A percentile compares a stretch with the other conserved stretches of the same genome.
These are phyloP conservation scores for Athene cunicularia DNA, from an alignment of 2,113 vertebrate genomes.

Conservation along the genomic window DNA sequence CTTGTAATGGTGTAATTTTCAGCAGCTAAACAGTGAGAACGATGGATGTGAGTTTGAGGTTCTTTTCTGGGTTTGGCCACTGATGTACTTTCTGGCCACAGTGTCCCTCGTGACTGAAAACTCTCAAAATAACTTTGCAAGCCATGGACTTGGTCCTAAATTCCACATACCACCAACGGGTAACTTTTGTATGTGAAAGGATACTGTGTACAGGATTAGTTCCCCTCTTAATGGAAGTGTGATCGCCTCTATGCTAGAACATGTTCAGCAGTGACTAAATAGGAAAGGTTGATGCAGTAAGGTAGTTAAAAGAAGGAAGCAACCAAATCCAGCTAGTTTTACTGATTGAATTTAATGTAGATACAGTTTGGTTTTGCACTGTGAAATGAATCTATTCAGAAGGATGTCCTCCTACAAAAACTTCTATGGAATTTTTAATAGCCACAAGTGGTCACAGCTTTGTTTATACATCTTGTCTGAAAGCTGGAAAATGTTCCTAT, in stretches of 20 bases:
- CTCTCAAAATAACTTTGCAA: neutral
- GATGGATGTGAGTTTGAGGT: neutral
- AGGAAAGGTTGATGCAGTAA: neutral
- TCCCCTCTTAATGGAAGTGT: neutral
- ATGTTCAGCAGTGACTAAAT: neutral
- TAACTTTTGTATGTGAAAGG: neutral
- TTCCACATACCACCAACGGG: neutral
- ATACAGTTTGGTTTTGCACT: neutral
- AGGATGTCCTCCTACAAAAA: constrained; percentile 40
- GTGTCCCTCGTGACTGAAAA: neutral
- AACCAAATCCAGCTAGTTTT: neutral
- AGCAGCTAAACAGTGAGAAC: neutral
- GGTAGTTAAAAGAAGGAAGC: neutral
- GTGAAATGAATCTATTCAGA: neutral
- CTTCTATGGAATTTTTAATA: constrained; percentile 27
- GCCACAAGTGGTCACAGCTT: constrained; percentile 42
- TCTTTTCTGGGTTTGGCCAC: neutral
- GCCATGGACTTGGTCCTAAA: neutral
- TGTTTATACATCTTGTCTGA: constrained; percentile 43
- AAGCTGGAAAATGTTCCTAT: constrained; percentile 39
- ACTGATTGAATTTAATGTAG: neutral
- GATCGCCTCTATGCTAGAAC: neutral
- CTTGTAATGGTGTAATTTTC: neutral
- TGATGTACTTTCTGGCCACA: neutral
- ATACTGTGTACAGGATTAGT: neutral